These are phyloP conservation scores for Cynoglossus semilaevis DNA, from an alignment of 2,113 vertebrate genomes.

Conservation along the genomic window DNA sequence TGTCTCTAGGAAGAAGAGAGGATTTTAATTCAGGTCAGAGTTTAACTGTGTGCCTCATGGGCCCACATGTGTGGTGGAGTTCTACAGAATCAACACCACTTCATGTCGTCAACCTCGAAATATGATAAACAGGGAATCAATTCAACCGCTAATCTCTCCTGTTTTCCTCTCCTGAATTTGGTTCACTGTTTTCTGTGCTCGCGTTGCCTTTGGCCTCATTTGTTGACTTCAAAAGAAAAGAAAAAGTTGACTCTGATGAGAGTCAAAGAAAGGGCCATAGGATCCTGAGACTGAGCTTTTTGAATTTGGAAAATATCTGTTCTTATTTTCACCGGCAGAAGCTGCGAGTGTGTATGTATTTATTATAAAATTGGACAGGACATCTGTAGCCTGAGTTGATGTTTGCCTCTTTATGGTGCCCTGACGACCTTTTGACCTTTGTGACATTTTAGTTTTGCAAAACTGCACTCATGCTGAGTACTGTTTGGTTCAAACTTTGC, in stretches of 20 bases:
- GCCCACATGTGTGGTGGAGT: constrained; percentile 13
- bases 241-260: constrained; percentile 18
- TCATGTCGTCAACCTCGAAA: constrained; percentile 17
- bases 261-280: constrained; percentile 16
- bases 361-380: constrained; percentile 42
- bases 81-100: constrained; percentile 10
- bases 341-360: constrained; percentile 26
- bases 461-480: constrained; percentile 62
- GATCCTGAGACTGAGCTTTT: constrained; percentile 32
- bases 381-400: constrained; percentile 46
- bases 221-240: constrained; percentile 37
- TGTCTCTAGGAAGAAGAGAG: constrained; percentile 36
- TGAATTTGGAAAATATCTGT: constrained; percentile 30
- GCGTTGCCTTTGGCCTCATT: constrained; percentile 26
- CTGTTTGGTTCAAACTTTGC: constrained; percentile 48
- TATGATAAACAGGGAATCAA: constrained; percentile 1
- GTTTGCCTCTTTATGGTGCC: constrained; percentile 44
- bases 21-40: constrained; percentile 45
- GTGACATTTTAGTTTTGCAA: constrained; percentile 68
- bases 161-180: constrained; percentile 24
- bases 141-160: constrained; percentile 17
- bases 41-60: constrained; percentile 18
- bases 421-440: constrained; percentile 53
- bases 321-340: constrained; percentile 29
- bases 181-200: constrained; percentile 18